A percentile compares a stretch with the other conserved stretches of the same genome.
These are phyloP conservation scores for Amazona vittata DNA, from an alignment of 2,113 vertebrate species.

Conservation along the genomic window DNA sequence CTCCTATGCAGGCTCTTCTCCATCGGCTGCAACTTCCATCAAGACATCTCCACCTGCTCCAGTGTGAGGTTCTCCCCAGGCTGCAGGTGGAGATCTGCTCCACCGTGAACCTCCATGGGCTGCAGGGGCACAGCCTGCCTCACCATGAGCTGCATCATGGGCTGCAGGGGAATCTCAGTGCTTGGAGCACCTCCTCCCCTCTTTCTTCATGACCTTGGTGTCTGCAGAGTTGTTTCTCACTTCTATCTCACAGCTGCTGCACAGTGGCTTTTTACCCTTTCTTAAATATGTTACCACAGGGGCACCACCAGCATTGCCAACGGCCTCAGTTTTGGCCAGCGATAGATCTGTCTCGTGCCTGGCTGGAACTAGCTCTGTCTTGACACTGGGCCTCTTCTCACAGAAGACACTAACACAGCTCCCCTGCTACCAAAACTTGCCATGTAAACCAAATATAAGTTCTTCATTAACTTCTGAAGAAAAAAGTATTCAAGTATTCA, in stretches of 20 bases:
- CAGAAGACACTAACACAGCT: neutral
- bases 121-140: neutral
- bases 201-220: neutral
- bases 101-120: accelerated
- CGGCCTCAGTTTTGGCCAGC: neutral
- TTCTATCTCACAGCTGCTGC: neutral
- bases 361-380: neutral
- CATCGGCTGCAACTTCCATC: neutral
- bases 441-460: accelerated
- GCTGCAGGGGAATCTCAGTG: neutral
- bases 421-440: neutral
- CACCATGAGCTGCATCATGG: neutral
- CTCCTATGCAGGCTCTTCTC: neutral
- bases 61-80: accelerated
- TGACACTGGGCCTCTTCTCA: neutral
- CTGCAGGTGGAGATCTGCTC: neutral
- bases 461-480: neutral
- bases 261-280: neutral
- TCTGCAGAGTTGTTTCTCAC: neutral
- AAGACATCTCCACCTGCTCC: neutral
- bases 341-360: neutral
- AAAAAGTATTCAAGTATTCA: neutral
- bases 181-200: neutral
- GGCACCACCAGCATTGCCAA: neutral
- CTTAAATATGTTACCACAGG: neutral